These are phyloP conservation scores for Tetragnatha versicolor DNA, from an alignment of 1,140 invertebrate species.

Conservation along the genomic window DNA sequence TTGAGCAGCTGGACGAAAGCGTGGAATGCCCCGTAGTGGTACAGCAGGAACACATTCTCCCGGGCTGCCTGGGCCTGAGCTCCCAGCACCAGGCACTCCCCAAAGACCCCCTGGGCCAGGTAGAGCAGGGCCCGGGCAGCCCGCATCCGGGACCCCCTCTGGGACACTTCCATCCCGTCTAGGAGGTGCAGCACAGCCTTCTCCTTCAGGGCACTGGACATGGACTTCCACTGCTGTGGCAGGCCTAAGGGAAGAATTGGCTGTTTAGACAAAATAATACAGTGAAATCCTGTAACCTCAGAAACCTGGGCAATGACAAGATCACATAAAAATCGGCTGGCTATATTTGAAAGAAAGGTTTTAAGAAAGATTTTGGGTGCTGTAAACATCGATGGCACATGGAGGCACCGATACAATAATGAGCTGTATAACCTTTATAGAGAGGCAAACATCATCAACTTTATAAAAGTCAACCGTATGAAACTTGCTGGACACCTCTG, in stretches of 20 bases:
- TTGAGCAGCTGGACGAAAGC: conserved; percentile 91
- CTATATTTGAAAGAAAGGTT: no score
- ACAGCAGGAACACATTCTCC: conserved; percentile 85
- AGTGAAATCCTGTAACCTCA: no score
- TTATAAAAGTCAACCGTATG: no score
- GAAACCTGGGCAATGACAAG: no score
- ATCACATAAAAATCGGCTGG: no score
- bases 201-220: conserved; percentile 72
- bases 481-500: no score
- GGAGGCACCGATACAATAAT: no score
- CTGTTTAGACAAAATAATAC: no score
- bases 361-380: no score
- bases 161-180: conserved; percentile 87
- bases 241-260: conserved; percentile 71
- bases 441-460: no score
- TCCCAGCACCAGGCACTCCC: conserved; percentile 56
- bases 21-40: conserved; percentile 85
- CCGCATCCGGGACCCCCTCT: conserved; percentile 80
- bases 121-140: conserved; percentile 89
- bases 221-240: conserved; percentile 81
- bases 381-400: no score
- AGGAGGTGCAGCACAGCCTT: conserved; percentile 83
- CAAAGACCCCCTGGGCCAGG: conserved; percentile 74
- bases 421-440: no score
- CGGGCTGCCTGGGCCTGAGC: conserved; percentile 49